phyloP scores from a whole-genome alignment of 2,797 vertebrate species.

The Sebastes oblongus region DNA sequence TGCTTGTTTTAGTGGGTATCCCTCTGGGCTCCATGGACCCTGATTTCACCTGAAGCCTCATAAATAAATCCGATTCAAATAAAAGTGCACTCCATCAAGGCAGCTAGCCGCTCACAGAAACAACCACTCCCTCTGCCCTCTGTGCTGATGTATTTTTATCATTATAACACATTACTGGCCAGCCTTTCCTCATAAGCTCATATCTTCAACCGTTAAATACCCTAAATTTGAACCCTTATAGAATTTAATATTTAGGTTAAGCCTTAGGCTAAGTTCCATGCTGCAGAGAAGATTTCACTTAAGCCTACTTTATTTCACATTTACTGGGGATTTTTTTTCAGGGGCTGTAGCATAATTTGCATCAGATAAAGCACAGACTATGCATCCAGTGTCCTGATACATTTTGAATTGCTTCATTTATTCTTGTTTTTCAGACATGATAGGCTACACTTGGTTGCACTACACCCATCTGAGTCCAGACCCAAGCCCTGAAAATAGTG shows the following conservation, averaged over 20 bases:
- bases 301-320: conserved; percentile 24
- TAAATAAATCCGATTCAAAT: conserved; percentile 1
- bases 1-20: too few species aligned
- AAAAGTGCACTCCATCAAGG: background rate
- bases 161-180: conserved; percentile 27
- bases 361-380: background rate
- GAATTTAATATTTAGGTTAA: conserved; percentile 44
- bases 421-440: background rate
- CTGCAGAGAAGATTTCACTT: conserved; percentile 15
- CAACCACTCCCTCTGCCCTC: background rate
- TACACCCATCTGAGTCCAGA: background rate
- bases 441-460: background rate
- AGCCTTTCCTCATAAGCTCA: conserved; percentile 15
- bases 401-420: background rate
- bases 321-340: background rate
- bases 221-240: conserved; percentile 14
- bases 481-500: background rate
- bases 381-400: background rate
- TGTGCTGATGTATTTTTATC: background rate
- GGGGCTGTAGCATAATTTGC: background rate
- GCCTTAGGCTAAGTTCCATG: background rate
- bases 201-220: conserved; percentile 4
- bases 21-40: background rate
- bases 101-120: background rate
- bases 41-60: background rate